These are phyloP conservation scores for Sinocyclocheilus anophthalmus DNA, from an alignment of 2,113 vertebrate genomes.

Conservation along the genomic window DNA sequence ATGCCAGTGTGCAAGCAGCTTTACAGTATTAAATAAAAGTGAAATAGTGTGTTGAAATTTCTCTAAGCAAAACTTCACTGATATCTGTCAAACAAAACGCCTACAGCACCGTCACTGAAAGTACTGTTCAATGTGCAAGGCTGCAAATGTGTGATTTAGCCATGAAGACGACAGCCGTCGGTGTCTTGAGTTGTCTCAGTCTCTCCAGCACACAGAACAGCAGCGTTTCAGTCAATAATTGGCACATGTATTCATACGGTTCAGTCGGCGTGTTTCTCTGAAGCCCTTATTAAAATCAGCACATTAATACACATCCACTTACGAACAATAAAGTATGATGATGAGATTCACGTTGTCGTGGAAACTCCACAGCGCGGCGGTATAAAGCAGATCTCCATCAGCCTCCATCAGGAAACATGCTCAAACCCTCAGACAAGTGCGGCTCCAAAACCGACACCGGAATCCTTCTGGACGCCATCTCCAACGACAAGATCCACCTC, in stretches of 20 bases:
- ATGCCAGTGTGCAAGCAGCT: no score
- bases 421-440: constrained; percentile 58
- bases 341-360: constrained; percentile 66
- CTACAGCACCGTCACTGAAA: neutral
- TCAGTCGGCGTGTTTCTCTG: constrained; percentile 43
- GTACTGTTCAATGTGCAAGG: neutral
- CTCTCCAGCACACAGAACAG: neutral
- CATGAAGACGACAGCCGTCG: neutral
- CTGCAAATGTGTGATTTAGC: neutral
- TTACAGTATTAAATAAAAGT: no score
- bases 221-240: constrained; percentile 42
- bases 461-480: constrained; percentile 75
- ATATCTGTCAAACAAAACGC: neutral
- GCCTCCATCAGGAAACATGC: constrained; percentile 54
- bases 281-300: constrained; percentile 63
- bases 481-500: constrained; percentile 74
- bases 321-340: constrained; percentile 63
- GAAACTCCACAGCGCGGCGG: constrained; percentile 61
- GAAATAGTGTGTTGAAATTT: no score
- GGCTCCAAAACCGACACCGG: constrained; percentile 60
- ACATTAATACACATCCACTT: constrained; percentile 63
- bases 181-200: neutral
- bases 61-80: no score
- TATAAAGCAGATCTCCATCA: constrained; percentile 61
- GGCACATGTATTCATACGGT: constrained; percentile 50